A percentile compares a stretch with the other conserved stretches of the same genome.
Evolutionary conservation across 2,797 vertebrate genomes (phyloP).

Genomic region (Siniperca obscura): DNA sequence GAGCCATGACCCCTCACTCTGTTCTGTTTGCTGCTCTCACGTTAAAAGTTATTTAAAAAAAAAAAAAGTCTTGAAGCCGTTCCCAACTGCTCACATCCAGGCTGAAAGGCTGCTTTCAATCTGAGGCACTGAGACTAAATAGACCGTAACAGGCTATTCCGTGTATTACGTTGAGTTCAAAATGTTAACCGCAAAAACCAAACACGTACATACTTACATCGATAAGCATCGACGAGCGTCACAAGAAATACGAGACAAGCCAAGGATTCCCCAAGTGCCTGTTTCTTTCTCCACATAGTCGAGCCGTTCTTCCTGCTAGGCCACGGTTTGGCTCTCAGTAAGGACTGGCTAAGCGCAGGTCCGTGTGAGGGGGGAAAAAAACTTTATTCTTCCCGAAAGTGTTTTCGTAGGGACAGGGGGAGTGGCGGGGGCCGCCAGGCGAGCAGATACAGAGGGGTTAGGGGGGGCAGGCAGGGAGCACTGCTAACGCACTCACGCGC

Average conservation of each 20-base stretch:
- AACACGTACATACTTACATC: slow-evolving; percentile 81
- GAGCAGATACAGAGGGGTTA: slow-evolving; percentile 9
- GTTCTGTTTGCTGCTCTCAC: not conserved
- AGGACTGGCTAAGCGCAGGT: slow-evolving; percentile 53
- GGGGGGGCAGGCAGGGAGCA: slow-evolving; percentile 67
- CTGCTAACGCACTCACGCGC: slow-evolving; percentile 40
- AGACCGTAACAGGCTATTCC: not conserved
- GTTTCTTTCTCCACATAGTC: slow-evolving; percentile 80
- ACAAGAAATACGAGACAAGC: slow-evolving; percentile 75
- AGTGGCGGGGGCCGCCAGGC: slow-evolving; percentile 36
- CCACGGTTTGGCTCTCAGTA: slow-evolving; percentile 63
- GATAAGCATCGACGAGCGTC: slow-evolving; percentile 76
- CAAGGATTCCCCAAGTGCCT: slow-evolving; percentile 64
- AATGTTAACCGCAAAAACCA: slow-evolving; percentile 27
- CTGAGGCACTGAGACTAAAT: slow-evolving; percentile 15
- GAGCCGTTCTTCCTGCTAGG: slow-evolving; percentile 69
- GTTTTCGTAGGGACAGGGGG: slow-evolving; percentile 61
- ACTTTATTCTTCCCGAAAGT: slow-evolving; percentile 80
- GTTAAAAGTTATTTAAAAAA: not conserved
- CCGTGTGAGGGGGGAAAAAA: slow-evolving; percentile 32
- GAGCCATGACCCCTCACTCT: slow-evolving; percentile 34
- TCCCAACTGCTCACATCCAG: slow-evolving; percentile 18
- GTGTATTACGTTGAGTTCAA: not conserved
- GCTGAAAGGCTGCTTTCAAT: slow-evolving; percentile 35
- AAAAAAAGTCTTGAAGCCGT: slow-evolving; percentile 16